Evolutionary conservation across 1,140 invertebrate species (phyloP).

Genomic region (Bactericera cockerelli): DNA sequence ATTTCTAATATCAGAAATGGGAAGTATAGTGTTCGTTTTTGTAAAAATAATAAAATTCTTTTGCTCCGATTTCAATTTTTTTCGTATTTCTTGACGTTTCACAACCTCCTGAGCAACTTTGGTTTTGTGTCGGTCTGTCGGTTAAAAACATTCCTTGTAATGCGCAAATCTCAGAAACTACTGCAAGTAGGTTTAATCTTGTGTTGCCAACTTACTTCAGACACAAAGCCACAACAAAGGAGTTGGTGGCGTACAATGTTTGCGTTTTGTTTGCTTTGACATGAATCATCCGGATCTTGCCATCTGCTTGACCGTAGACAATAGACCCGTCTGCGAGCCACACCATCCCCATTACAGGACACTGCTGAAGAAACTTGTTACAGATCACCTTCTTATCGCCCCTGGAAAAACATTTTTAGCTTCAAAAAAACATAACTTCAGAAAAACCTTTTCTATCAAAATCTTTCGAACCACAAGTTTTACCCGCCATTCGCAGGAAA

Average conservation of each 20-base stretch:
- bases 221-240: constrained; percentile 61
- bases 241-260: constrained; percentile 67
- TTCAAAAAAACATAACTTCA: too few species aligned
- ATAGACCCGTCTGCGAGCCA: constrained; percentile 76
- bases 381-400: constrained; percentile 95
- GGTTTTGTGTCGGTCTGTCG: too few species aligned
- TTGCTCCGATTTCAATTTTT: too few species aligned
- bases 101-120: too few species aligned
- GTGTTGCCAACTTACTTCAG: constrained; percentile 53
- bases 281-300: constrained; percentile 61
- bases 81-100: too few species aligned
- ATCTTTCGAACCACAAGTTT: constrained; percentile 6
- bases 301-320: constrained; percentile 69
- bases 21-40: too few species aligned
- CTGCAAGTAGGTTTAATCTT: too few species aligned
- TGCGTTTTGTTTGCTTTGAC: constrained; percentile 82
- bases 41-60: too few species aligned
- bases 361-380: constrained; percentile 86
- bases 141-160: too few species aligned
- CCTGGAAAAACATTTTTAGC: constrained; percentile 40
- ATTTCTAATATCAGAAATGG: too few species aligned
- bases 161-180: too few species aligned
- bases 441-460: not conserved
- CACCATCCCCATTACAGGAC: constrained; percentile 67
- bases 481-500: too few species aligned